Evolutionary conservation across 2,797 vertebrate species (phyloP), one percentile per base, ranked within the genome.

Genomic region (Ctenosaura bakeri): DNA sequence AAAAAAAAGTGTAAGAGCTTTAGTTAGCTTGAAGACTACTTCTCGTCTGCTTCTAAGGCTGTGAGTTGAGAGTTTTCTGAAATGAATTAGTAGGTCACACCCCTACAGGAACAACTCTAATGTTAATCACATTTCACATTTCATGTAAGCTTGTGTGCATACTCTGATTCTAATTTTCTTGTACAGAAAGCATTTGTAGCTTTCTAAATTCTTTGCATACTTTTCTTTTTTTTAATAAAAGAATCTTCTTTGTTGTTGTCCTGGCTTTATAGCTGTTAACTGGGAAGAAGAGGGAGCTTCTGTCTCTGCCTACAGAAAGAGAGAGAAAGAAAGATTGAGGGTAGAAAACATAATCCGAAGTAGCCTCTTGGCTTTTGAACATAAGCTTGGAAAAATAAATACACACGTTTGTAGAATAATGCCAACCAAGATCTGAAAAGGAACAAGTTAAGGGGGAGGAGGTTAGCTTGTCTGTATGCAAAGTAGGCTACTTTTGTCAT

Each of bases 151-250:
- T 94, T 87, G 81, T 85, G 71, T 78, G 74, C n/a, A 83, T 84
- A 1, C 78, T 38, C 82, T 77, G 54, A 76, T 82, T 89, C 87
- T 81, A 83, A 9, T 94, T 95, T 95, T 92, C 64, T 92, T 92
- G 91, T 94, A 87, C 8, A 91, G 91, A 93, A 94, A 83, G 74
- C 42, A 85, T 94, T 95, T 73, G 46, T 86, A 6, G 83, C 93
- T 92, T 95, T 96, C 46, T 73, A 91, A 84, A 96, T 96, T 96
- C 95, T 78, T 92, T 86, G 71, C 90, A 95, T 96, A 89, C 94
- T 96, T 90, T 97, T 77, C 95, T 87, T 96, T 80, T 54, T 29
- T n/a, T 92, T 95, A 92, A 94, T 87, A 93, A 95, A 92, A 95
- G 90, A 93, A 94, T 83, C 52, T 90, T 46, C 87, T 94, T 95